phyloP scores from a whole-genome alignment of 2,888 invertebrate genomes.

The Volucella bombylans region DNA sequence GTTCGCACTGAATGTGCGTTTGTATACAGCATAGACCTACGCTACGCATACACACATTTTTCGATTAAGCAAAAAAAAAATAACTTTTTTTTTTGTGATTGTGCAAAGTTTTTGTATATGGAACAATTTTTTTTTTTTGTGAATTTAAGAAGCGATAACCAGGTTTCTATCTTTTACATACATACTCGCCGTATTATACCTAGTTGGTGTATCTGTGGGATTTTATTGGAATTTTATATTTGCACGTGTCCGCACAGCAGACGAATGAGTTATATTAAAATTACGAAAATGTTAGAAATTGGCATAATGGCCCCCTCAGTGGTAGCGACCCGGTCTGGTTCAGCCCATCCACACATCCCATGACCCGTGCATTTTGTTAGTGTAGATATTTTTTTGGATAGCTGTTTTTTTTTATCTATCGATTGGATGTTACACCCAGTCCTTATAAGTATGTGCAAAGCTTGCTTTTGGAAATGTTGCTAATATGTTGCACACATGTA shows the following conservation, averaged over 20 bases:
- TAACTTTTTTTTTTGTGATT: slow-evolving; percentile 39
- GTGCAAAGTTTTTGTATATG: slow-evolving; percentile 55
- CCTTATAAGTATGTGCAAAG: slow-evolving; percentile 62
- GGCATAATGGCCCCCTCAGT: slow-evolving; percentile 15
- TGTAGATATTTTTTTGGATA: slow-evolving; percentile 40
- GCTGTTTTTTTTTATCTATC: neutral
- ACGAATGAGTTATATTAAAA: slow-evolving; percentile 47
- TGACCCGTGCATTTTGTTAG: slow-evolving; percentile 42
- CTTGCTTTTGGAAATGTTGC: slow-evolving; percentile 52
- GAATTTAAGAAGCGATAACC: slow-evolving; percentile 55
- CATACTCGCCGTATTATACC: slow-evolving; percentile 25
- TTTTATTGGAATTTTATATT: slow-evolving; percentile 41
- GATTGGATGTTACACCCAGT: slow-evolving; percentile 39
- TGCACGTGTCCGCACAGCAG: slow-evolving; percentile 61
- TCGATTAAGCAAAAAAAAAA: slow-evolving; percentile 59
- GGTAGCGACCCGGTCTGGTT: neutral
- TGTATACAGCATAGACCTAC: slow-evolving; percentile 32
- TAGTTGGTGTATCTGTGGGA: slow-evolving; percentile 23
- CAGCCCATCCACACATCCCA: slow-evolving; percentile 31
- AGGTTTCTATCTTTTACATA: slow-evolving; percentile 48
- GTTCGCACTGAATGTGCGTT: neutral
- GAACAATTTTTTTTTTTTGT: slow-evolving; percentile 29
- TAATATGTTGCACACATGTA: slow-evolving; percentile 61
- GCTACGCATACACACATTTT: slow-evolving; percentile 50
- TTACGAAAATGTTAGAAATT: slow-evolving; percentile 38